phyloP scores from a whole-genome alignment of 2,113 vertebrate genomes.

The Trichechus manatus region DNA sequence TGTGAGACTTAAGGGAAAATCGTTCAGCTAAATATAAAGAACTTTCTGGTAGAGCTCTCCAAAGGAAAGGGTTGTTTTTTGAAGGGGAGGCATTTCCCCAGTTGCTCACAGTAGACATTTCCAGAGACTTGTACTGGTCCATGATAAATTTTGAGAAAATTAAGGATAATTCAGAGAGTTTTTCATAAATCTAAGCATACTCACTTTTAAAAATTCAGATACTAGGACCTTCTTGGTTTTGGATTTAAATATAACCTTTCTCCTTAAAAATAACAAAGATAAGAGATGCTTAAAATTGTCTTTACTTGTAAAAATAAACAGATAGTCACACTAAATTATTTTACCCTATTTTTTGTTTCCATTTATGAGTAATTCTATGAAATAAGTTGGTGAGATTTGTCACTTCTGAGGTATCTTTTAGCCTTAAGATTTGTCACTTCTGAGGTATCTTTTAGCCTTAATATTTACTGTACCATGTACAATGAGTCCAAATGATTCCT shows the following conservation, averaged over 20 bases:
- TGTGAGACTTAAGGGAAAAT: neutral
- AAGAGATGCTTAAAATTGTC: conserved; percentile 6
- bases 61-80: neutral
- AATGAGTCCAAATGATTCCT: conserved; percentile 14
- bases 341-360: conserved; percentile 34
- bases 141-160: conserved; percentile 14
- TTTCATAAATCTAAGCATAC: neutral
- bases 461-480: neutral
- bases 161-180: neutral
- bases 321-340: neutral
- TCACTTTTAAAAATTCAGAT: conserved; percentile 20
- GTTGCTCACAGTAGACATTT: neutral
- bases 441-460: neutral
- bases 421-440: conserved; percentile 29
- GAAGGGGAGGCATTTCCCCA: neutral
- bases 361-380: neutral
- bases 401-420: neutral
- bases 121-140: neutral
- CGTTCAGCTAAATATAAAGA: neutral
- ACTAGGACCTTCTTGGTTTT: neutral
- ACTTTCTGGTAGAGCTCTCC: neutral
- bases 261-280: neutral
- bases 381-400: neutral
- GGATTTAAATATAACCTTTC: neutral
- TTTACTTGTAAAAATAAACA: conserved; percentile 33